A percentile compares a stretch with the other conserved stretches of the same genome.
Evolutionary conservation across 2,888 invertebrate species (phyloP).

Genomic region (Hofmannophila pseudospretella): DNA sequence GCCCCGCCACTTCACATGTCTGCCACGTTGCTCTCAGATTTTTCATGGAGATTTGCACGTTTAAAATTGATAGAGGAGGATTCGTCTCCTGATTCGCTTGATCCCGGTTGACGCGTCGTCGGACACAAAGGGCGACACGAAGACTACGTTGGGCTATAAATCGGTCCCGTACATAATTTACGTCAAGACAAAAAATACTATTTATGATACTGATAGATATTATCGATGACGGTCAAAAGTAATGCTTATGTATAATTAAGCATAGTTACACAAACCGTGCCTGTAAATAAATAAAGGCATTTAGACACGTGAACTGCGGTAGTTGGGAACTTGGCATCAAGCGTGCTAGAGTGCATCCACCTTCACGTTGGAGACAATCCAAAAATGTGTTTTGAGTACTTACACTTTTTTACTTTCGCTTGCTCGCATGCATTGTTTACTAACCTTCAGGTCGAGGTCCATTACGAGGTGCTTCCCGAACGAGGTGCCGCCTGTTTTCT

Average conservation of each 20-base stretch:
- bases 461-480: constrained; percentile 98
- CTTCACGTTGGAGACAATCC: constrained; percentile 10
- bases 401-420: constrained; percentile 6
- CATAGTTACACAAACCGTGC: not conserved
- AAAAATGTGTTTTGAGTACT: constrained; percentile 11
- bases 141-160: not conserved
- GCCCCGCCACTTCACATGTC: constrained; percentile 40
- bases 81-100: constrained; percentile 29
- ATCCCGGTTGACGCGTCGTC: constrained; percentile 10
- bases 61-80: constrained; percentile 42
- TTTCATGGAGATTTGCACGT: constrained; percentile 49
- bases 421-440: constrained; percentile 12
- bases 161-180: not conserved
- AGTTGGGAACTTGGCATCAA: constrained; percentile 1
- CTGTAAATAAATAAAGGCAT: not conserved
- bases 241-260: no score
- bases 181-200: no score
- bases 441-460: constrained; percentile 89
- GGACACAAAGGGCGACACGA: constrained; percentile 4
- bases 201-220: no score
- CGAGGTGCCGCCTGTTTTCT: constrained; percentile 98
- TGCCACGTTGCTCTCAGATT: constrained; percentile 47
- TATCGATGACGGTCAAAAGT: no score
- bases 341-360: constrained; percentile 10
- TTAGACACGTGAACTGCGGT: not conserved